A percentile compares a stretch with the other conserved stretches of the same genome.
Conservation (phyloP, 2,113 vertebrate species). For the Aepyceros melampus region DNA sequence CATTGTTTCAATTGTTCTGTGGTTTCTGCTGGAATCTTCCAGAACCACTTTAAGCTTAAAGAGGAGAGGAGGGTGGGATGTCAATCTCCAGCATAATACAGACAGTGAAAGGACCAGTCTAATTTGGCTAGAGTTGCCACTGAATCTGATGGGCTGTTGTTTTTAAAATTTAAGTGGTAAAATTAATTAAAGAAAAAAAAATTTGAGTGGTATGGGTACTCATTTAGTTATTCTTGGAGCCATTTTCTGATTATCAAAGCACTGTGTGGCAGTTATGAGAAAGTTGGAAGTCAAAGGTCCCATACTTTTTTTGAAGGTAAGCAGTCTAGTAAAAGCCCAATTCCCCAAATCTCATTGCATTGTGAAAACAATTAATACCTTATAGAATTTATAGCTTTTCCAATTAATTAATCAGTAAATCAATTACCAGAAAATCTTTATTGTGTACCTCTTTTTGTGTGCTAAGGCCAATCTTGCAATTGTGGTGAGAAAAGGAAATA, state of each 20-base stretch:
- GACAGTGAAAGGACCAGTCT: background rate
- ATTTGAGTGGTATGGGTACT: constrained; percentile 37
- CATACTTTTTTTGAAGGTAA: background rate
- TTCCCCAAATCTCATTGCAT: background rate
- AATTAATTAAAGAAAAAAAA: too few species aligned
- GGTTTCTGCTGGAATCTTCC: constrained; percentile 57
- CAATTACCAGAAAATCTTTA: constrained; percentile 34
- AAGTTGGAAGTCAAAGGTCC: background rate
- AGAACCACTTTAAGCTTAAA: constrained; percentile 48
- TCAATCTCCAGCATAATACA: background rate
- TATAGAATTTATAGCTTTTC: constrained; percentile 44
- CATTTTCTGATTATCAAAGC: constrained; percentile 43
- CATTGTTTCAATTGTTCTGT: constrained; percentile 14
- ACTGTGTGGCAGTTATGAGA: constrained; percentile 23
- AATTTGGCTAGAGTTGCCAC: background rate
- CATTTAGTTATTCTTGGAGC: constrained; percentile 54
- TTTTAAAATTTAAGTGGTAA: constrained; percentile 45
- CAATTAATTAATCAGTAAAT: constrained; percentile 62
- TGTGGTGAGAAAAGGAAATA: background rate
- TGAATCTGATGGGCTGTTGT: background rate
- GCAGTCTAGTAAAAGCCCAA: background rate
- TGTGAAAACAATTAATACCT: constrained; percentile 13
- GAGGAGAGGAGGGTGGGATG: background rate
- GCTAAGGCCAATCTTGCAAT: background rate
- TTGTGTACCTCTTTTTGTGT: background rate